phyloP scores from a whole-genome alignment of 1,140 invertebrate species.

The Sinonovacula constricta region DNA sequence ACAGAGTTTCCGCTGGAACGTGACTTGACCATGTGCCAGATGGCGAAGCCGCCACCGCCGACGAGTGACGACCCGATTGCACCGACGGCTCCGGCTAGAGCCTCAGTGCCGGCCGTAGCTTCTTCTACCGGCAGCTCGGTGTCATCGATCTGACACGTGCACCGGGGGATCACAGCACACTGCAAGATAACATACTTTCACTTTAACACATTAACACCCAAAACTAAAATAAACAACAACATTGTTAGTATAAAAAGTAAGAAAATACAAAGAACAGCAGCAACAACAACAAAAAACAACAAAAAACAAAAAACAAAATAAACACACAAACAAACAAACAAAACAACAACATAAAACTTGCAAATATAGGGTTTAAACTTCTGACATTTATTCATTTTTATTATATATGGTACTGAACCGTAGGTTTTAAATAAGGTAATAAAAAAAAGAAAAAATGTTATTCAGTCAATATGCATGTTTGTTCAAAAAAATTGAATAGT shows the following conservation, averaged over 20 bases:
- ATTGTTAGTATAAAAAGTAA: too few relatives aligned
- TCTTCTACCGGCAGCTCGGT: slow-evolving; percentile 23
- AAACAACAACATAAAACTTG: too few relatives aligned
- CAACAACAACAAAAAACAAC: neutral
- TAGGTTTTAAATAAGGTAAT: too few relatives aligned
- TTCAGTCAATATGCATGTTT: too few relatives aligned
- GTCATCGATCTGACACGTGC: slow-evolving; percentile 26
- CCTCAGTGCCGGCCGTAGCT: slow-evolving; percentile 13
- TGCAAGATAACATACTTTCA: slow-evolving; percentile 9
- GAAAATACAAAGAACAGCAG: neutral
- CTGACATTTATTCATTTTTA: too few relatives aligned
- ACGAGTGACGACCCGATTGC: slow-evolving; percentile 32
- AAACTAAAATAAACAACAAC: too few relatives aligned
- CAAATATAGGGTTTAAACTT: too few relatives aligned
- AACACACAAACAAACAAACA: neutral
- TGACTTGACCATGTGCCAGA: slow-evolving; percentile 15
- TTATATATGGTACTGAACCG: too few relatives aligned
- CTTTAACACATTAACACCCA: too few relatives aligned
- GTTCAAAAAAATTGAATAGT: too few relatives aligned
- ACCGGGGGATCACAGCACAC: slow-evolving; percentile 40
- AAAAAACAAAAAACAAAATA: neutral
- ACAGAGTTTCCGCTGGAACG: neutral
- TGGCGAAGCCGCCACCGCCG: slow-evolving; percentile 27
- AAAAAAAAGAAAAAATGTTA: too few relatives aligned
- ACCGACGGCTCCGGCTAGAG: slow-evolving; percentile 28